Conservation (phyloP, 2,888 invertebrate genomes). For the Vannuccia rotundouncinata region DNA sequence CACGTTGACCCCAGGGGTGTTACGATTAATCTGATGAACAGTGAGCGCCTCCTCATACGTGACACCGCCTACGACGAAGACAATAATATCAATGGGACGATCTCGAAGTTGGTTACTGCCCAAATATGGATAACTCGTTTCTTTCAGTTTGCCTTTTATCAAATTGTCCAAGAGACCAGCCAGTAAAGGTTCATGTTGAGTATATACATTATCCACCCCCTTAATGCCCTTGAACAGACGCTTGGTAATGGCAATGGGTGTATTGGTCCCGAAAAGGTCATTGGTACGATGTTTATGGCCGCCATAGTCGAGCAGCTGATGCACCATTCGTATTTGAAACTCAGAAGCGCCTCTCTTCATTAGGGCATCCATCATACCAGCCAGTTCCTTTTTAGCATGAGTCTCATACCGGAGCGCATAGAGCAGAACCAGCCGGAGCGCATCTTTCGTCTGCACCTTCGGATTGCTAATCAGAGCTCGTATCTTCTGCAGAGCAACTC, state of each 20-base stretch:
- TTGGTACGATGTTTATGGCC: constrained; percentile 71
- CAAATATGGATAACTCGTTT: constrained; percentile 68
- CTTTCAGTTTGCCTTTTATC: constrained; percentile 78
- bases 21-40: constrained; percentile 70
- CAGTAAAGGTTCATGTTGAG: constrained; percentile 89
- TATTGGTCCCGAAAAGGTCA: constrained; percentile 76
- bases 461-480: constrained; percentile 71
- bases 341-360: constrained; percentile 66
- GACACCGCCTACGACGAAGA: constrained; percentile 88
- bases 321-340: constrained; percentile 45
- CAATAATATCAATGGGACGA: constrained; percentile 71
- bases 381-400: constrained; percentile 72
- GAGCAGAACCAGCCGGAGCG: constrained; percentile 76
- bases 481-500: constrained; percentile 62
- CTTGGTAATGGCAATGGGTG: constrained; percentile 66
- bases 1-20: constrained; percentile 66
- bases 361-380: constrained; percentile 68
- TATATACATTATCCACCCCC: constrained; percentile 97
- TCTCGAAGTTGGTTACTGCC: background rate
- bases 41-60: constrained; percentile 89
- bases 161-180: constrained; percentile 81
- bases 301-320: constrained; percentile 65
- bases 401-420: constrained; percentile 89
- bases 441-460: constrained; percentile 70
- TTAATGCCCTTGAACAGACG: constrained; percentile 60